Evolutionary conservation across 2,888 invertebrate species (phyloP).

Genomic region (Xestia ashworthii): DNA sequence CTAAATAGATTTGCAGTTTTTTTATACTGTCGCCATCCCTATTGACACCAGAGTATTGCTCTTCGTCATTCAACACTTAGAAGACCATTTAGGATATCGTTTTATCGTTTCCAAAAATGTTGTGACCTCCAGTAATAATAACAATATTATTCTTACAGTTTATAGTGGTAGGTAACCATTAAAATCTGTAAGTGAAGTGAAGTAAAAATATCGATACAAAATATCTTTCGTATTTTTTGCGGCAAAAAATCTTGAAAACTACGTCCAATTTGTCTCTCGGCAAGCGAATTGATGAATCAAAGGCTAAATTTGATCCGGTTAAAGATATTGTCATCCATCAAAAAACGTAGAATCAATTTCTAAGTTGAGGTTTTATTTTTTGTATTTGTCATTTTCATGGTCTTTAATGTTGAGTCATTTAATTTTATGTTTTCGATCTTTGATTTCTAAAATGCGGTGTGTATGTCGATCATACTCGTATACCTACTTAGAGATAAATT

Average conservation of each 20-base stretch:
- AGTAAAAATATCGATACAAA: slow-evolving; percentile 7
- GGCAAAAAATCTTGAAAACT: slow-evolving; percentile 18
- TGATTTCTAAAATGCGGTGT: neutral
- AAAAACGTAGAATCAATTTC: slow-evolving; percentile 42
- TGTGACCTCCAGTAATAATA: too few species aligned
- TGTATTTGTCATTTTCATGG: neutral
- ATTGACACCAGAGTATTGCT: too few species aligned
- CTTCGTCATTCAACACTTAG: too few species aligned
- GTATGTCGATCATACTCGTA: neutral
- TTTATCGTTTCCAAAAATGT: too few species aligned
- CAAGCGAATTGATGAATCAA: slow-evolving; percentile 47
- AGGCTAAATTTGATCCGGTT: slow-evolving; percentile 45
- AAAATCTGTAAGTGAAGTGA: neutral
- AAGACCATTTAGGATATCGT: too few species aligned
- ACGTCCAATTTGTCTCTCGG: slow-evolving; percentile 38
- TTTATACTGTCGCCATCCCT: too few species aligned
- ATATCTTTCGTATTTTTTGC: slow-evolving; percentile 5
- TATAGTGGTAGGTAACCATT: neutral
- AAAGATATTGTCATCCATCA: slow-evolving; percentile 42
- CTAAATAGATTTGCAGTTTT: too few species aligned
- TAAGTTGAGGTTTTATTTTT: neutral
- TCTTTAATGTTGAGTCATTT: neutral
- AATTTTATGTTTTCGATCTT: neutral
- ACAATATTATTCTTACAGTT: too few species aligned
- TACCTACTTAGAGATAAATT: neutral